These are phyloP conservation scores for Mystacides longicornis DNA, from an alignment of 2,888 invertebrate genomes.

Conservation along the genomic window DNA sequence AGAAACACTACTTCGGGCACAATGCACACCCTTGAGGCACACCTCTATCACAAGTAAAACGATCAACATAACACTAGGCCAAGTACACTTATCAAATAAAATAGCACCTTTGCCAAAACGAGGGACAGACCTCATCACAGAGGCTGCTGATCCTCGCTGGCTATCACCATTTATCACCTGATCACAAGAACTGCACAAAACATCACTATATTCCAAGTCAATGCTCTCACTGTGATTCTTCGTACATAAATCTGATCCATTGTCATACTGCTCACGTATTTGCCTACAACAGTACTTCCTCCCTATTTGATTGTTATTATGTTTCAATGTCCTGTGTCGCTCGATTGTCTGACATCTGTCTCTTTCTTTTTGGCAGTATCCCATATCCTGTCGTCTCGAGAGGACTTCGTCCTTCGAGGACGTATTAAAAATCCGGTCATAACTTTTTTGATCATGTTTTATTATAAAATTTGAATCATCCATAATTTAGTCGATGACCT, in stretches of 20 bases:
- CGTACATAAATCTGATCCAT: not conserved
- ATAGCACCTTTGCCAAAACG: not conserved
- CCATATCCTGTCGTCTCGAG: slow-evolving; percentile 3
- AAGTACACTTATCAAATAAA: slow-evolving; percentile 1
- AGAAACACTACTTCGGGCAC: not conserved
- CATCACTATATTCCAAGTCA: not conserved
- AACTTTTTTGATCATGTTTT: not conserved
- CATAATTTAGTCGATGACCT: not conserved
- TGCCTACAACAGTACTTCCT: slow-evolving; percentile 10
- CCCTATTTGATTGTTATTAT: slow-evolving; percentile 2
- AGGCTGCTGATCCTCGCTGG: slow-evolving; percentile 4
- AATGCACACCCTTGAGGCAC: slow-evolving; percentile 3
- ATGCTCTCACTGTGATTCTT: slow-evolving; percentile 4
- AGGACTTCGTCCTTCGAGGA: not conserved
- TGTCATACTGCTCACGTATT: slow-evolving; percentile 5
- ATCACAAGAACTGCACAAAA: slow-evolving; percentile 4
- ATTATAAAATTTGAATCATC: not conserved
- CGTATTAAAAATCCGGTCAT: not conserved
- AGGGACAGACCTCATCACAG: slow-evolving; percentile 6
- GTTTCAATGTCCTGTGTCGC: slow-evolving; percentile 1
- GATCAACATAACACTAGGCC: not conserved
- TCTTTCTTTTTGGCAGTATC: not conserved
- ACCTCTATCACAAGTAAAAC: not conserved
- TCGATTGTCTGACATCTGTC: slow-evolving; percentile 4
- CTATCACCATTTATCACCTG: slow-evolving; percentile 2